Evolutionary conservation across 2,888 invertebrate species (phyloP), one percentile per base, ranked within the genome.

Genomic region (Ectemnius continuus): DNA sequence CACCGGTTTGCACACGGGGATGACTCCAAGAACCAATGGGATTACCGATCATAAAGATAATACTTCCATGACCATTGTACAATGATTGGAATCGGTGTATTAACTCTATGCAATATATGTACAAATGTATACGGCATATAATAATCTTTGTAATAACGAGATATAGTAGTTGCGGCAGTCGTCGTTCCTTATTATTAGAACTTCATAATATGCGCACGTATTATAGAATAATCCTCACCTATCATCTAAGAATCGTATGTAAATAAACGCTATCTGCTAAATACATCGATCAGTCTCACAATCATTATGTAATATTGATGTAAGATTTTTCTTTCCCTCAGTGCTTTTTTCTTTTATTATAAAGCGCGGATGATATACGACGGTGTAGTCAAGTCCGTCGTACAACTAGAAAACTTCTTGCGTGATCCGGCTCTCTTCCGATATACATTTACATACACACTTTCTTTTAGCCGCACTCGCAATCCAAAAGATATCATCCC

Each of bases 271-370:
- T 86, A 88, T 87, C 83, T 86, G 85, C 85, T 88, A 86, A 87
- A 89, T 88, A 89, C 85, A 88, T 88, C 89, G 87, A 90, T 91
- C 91, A 91, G 91, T 91, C 91, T 91, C 91, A 88, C 87, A 91
- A 91, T 88, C 89, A 80, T 86, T 78, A 85, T 82, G 84, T 81
- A 81, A 82, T 79, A 75, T 81, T 84, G 80, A 84, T 83, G 78
- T 72, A 73, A 76, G 79, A 76, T 73, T 75, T 77, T 68, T 70
- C 56, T 20, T 14, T 61, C 59, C 70, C 14, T 66, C 46, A 66
- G 16, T 67, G 58, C 56, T 62, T 52, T 62, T n/a, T n/a, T n/a
- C n/a, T n/a, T n/a, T n/a, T n/a, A n/a, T n/a, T 63, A 47, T 63
- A 65, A 57, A 52, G 63, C 64, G 63, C 64, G 58, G 72, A 67